Evolutionary conservation across 2,888 invertebrate genomes (phyloP).

Genomic region (Hirtodrosophila confusa): DNA sequence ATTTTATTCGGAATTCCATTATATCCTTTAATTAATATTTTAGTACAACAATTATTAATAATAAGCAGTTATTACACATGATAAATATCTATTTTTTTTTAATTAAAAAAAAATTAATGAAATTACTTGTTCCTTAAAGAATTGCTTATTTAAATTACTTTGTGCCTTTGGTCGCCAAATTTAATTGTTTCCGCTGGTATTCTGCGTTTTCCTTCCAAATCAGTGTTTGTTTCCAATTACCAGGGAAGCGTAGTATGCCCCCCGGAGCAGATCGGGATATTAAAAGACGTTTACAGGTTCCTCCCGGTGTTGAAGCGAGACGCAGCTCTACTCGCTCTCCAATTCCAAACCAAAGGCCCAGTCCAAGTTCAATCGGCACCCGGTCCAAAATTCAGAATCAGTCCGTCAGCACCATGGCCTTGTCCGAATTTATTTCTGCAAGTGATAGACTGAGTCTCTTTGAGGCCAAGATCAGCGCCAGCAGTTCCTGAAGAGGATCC

Average conservation of each 20-base stretch:
- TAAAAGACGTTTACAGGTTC: neutral
- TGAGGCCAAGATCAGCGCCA: neutral
- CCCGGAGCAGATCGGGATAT: neutral
- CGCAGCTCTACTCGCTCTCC: neutral
- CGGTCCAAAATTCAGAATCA: neutral
- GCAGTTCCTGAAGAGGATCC: neutral
- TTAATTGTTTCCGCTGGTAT: too few relatives aligned
- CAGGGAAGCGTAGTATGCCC: neutral
- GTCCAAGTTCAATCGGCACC: neutral
- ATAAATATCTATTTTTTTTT: too few relatives aligned
- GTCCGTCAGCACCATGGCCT: neutral
- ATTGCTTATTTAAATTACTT: too few relatives aligned
- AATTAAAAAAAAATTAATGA: too few relatives aligned
- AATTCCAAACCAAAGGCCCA: neutral
- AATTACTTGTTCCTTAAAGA: too few relatives aligned
- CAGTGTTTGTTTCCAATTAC: neutral
- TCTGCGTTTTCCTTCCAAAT: too few relatives aligned
- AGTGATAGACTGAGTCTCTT: neutral
- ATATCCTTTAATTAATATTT: too few relatives aligned
- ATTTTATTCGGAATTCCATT: too few relatives aligned
- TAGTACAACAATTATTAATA: too few relatives aligned
- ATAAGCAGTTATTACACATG: too few relatives aligned
- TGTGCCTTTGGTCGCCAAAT: too few relatives aligned
- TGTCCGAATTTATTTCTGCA: neutral
- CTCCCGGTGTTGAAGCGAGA: neutral